Evolutionary conservation across 2,888 invertebrate genomes (phyloP), one percentile per base, ranked within the genome.

Genomic region (Acanthosepion pharaonis): DNA sequence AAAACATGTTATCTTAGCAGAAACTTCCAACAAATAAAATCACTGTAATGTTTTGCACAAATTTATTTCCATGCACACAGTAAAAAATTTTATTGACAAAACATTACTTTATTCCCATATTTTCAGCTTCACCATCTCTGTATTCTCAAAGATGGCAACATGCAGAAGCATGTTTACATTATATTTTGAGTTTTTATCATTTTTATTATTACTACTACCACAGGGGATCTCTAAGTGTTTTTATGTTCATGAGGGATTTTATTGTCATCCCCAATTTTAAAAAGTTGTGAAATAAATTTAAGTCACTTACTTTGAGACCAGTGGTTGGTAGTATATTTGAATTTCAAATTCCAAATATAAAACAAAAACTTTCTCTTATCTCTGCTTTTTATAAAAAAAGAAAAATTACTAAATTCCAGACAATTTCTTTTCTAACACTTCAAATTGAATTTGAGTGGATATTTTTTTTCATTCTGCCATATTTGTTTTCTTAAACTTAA

Each of bases 221-320:
- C 78, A 78, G n/a, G 78, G 78, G 33, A 78, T 78, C n/a, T 78
- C n/a, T 11, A 8, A 28, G 3, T 78, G 0, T 78, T 78, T 78
- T 78, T 33, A 59, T 33, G 59, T 42, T 59, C 55, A 53, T 33
- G 6, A 64, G 42, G 20, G 59, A 42, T 28, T 64, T 53, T 42
- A 59, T n/a, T 64, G 64, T 94, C n/a, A 48, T 55, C n/a, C 59
- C 59, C 8, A 78, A n/a, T n/a, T 78, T 78, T 15, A 33, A 78
- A 78, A 78, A n/a, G n/a, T 78, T 78, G 78, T 78, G 78, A 78
- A 78, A n/a, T 78, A 78, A 78, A 28, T 78, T n/a, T n/a, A 78
- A 78, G 78, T 78, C 28, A 8, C 15, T 78, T n/a, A 78, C 78
- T n/a, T 78, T n/a, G n/a, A n/a, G 11, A 78, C 33, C 33, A 78